Evolutionary conservation across 2,888 invertebrate species (phyloP), one percentile per base, ranked within the genome.

Genomic region (Acronicta alni): DNA sequence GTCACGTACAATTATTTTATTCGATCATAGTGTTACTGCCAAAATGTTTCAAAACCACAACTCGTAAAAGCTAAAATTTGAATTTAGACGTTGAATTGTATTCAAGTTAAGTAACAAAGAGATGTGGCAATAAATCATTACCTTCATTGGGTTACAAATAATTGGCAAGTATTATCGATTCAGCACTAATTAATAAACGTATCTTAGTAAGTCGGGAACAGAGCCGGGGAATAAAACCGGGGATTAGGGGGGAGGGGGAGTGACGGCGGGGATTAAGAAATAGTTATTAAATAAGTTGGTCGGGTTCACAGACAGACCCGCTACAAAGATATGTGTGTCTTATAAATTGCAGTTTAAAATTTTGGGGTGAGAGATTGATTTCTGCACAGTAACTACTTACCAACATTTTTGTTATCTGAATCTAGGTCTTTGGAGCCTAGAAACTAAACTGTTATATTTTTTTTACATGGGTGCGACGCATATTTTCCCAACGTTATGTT

Each of bases 261-360:
- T 61, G 65, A 57, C 58, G 68, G 72, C 53, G 67, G 57, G 64
- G 74, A 80, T 79, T 80, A 81, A 76, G 72, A 66, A 72, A 72
- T 77, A 69, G 82, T 80, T 82, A 83, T 83, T 83, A 83, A 83
- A 83, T 83, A 83, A 83, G 79, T 83, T 83, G 72, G 46, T 53
- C 64, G 56, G 63, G 63, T 60, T 41, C 49, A 30, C 53, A 47
- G 62, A 57, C 62, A 42, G 38, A 41, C 42, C 44, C 32, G 17
- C 63, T 5, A 7, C 42, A 30, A 12, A 30, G 9, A 26, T 26
- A 26, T 26, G 10, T 2, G 9, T 26, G 3, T 26, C 26, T 12
- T 43, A n/a, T 12, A 9, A 38, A 37, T 18, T 32, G 30, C 12
- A 30, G 30, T 30, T 30, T 30, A 12, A 30, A 12, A 30, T 30